Conservation (phyloP, 2,888 invertebrate species). For the Eubasilissa splendida region DNA sequence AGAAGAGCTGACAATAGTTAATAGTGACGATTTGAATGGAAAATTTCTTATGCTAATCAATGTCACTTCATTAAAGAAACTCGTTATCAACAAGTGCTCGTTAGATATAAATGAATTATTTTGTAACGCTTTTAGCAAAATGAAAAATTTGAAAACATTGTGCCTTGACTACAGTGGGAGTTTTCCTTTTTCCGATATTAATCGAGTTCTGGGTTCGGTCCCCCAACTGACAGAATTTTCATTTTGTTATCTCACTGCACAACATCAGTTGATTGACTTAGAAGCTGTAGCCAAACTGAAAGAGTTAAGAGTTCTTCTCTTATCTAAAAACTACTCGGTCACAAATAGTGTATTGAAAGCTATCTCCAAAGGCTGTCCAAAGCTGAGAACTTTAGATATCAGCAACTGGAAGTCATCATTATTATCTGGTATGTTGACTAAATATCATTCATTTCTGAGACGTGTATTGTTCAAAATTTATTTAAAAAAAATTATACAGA, state of each 20-base stretch:
- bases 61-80: conserved; percentile 32
- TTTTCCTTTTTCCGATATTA: conserved; percentile 15
- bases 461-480: too few relatives aligned
- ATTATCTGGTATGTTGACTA: conserved; percentile 12
- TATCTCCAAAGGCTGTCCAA: conserved; percentile 68
- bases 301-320: conserved; percentile 67
- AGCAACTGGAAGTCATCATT: conserved; percentile 59
- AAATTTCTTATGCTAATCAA: conserved; percentile 38
- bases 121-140: conserved; percentile 10
- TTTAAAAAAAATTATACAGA: too few relatives aligned
- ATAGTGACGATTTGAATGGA: conserved; percentile 59
- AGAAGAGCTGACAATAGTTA: conserved; percentile 59
- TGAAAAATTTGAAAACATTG: conserved; percentile 41
- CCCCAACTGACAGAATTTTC: conserved; percentile 66
- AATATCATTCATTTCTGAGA: too few relatives aligned
- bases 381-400: conserved; percentile 68
- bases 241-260: conserved; percentile 64
- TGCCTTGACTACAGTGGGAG: conserved; percentile 33
- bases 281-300: conserved; percentile 65
- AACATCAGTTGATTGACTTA: conserved; percentile 61
- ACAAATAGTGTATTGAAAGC: conserved; percentile 71
- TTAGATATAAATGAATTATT: not conserved
- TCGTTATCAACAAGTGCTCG: conserved; percentile 41
- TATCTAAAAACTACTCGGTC: conserved; percentile 69
- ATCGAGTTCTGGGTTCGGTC: conserved; percentile 64